Percentiles rank a stretch among this genome's conserved stretches.
Conservation (phyloP, 2,113 vertebrate genomes). For the Platycercus adscitus region DNA sequence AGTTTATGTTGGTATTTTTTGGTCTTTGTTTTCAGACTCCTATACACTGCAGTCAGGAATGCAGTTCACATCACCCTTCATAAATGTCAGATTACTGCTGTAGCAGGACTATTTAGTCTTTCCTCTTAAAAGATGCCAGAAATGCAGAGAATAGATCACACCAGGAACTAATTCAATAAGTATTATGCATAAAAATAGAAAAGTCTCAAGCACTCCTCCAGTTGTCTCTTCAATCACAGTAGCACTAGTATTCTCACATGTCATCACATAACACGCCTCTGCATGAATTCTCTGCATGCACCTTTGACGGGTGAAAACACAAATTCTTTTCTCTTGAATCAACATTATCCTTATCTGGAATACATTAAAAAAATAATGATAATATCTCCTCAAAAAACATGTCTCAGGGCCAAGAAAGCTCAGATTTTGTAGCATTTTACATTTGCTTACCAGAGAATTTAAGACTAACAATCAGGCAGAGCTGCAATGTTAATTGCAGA, state of each 20-base stretch:
- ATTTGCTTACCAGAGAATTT: not conserved
- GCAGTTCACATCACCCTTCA: not conserved
- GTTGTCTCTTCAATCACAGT: not conserved
- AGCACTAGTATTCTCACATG: not conserved
- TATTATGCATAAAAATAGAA: not conserved
- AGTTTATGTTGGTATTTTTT: not conserved
- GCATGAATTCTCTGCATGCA: accelerated
- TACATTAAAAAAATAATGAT: not conserved
- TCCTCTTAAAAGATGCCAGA: not conserved
- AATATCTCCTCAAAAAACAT: not conserved
- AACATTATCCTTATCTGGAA: not conserved
- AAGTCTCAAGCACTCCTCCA: not conserved
- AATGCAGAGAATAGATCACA: not conserved
- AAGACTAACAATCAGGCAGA: not conserved
- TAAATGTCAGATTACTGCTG: not conserved
- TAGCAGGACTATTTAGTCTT: not conserved
- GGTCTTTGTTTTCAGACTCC: not conserved
- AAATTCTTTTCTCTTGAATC: not conserved
- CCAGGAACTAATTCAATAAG: not conserved
- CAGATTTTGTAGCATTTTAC: not conserved
- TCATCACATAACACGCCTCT: not conserved
- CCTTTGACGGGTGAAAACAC: not conserved
- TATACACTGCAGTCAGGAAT: not conserved
- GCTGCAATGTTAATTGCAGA: not conserved
- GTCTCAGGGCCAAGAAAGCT: not conserved